phyloP scores from a whole-genome alignment of 2,888 invertebrate genomes.

The Loripinus fragilis region DNA sequence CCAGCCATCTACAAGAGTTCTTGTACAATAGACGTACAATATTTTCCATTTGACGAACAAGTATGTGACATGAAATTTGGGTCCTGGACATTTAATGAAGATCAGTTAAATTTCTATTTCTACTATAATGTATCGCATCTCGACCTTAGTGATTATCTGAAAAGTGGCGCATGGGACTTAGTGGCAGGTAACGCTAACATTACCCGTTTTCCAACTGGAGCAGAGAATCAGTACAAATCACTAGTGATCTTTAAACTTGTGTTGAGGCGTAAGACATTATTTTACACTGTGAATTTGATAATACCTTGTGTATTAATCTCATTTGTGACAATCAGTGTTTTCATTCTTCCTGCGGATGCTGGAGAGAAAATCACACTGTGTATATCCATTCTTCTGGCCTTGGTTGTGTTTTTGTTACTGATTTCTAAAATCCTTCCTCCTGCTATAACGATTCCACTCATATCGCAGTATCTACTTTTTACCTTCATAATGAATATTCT shows the following conservation, averaged over 20 bases:
- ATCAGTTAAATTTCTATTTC: slow-evolving; percentile 72
- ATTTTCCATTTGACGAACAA: slow-evolving; percentile 99
- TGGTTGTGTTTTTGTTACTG: slow-evolving; percentile 99
- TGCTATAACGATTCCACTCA: slow-evolving; percentile 97
- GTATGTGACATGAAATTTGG: slow-evolving; percentile 99
- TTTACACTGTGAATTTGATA: slow-evolving; percentile 99
- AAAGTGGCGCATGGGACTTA: slow-evolving; percentile 81
- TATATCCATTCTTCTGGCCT: slow-evolving; percentile 98
- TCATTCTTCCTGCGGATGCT: slow-evolving; percentile 98
- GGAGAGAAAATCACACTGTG: slow-evolving; percentile 94
- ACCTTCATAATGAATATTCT: slow-evolving; percentile 99
- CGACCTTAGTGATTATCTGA: slow-evolving; percentile 80
- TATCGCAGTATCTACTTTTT: slow-evolving; percentile 99
- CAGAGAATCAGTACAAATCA: slow-evolving; percentile 54
- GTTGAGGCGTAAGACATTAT: slow-evolving; percentile 97
- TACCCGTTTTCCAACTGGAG: slow-evolving; percentile 39
- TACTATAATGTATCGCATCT: slow-evolving; percentile 66
- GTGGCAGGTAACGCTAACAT: slow-evolving; percentile 73
- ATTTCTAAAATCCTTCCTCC: slow-evolving; percentile 99
- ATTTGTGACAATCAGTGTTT: slow-evolving; percentile 98
- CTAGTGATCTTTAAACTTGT: slow-evolving; percentile 96
- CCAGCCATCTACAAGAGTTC: slow-evolving; percentile 99
- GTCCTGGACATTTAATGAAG: slow-evolving; percentile 76
- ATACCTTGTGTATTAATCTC: slow-evolving; percentile 99
- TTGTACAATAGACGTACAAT: slow-evolving; percentile 99